Evolutionary conservation across 2,113 vertebrate genomes (phyloP).

Genomic region (Phylloscopus trochiloides): DNA sequence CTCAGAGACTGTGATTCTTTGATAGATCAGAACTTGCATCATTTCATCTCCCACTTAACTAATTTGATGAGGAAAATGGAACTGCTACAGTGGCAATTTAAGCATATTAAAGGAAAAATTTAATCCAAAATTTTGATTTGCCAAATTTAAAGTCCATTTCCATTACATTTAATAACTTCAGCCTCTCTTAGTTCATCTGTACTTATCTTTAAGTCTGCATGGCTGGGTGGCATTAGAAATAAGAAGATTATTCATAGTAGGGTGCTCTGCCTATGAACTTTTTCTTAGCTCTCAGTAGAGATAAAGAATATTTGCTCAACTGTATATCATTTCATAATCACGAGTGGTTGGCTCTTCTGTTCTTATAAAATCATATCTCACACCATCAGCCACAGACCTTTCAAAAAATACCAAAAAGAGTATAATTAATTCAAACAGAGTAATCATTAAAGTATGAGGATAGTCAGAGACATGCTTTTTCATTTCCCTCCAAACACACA

Average conservation of each 20-base stretch:
- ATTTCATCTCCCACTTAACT: slow-evolving; percentile 44
- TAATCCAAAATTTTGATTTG: slow-evolving; percentile 56
- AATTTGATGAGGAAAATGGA: slow-evolving; percentile 47
- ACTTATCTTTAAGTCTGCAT: slow-evolving; percentile 63
- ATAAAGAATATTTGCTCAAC: slow-evolving; percentile 38
- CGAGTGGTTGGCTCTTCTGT: not conserved
- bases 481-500: not conserved
- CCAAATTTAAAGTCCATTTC: slow-evolving; percentile 62
- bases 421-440: slow-evolving; percentile 45
- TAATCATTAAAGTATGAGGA: slow-evolving; percentile 17
- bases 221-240: slow-evolving; percentile 55
- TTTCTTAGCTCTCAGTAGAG: slow-evolving; percentile 8
- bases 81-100: slow-evolving; percentile 11
- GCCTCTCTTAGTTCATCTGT: slow-evolving; percentile 50
- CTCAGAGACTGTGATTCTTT: not conserved
- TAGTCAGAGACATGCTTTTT: not conserved
- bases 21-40: not conserved
- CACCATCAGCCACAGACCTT: not conserved
- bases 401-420: not conserved
- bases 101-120: slow-evolving; percentile 9
- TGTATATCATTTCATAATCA: slow-evolving; percentile 20
- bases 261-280: slow-evolving; percentile 26
- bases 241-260: slow-evolving; percentile 63
- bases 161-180: slow-evolving; percentile 59
- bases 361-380: slow-evolving; percentile 30